phyloP scores from a whole-genome alignment of 2,888 invertebrate species.

The Watsonalla binaria region DNA sequence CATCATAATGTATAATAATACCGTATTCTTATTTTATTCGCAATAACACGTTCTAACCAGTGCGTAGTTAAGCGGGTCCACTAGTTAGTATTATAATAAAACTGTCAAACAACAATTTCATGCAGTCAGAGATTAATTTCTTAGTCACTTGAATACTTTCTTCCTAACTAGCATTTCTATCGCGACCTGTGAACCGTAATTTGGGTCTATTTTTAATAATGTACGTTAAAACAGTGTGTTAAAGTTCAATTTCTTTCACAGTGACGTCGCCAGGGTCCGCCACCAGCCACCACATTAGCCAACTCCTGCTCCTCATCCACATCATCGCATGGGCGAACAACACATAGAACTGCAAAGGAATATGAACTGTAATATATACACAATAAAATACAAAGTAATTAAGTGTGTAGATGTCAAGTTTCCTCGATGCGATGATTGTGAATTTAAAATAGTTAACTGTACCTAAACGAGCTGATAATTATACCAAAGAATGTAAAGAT shows the following conservation, averaged over 20 bases:
- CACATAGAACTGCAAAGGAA: conserved; percentile 41
- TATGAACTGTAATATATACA: conserved; percentile 33
- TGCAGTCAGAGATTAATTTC: no score
- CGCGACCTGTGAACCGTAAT: not conserved
- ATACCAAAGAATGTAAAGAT: conserved; percentile 76
- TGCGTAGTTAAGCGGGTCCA: no score
- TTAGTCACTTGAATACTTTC: not conserved
- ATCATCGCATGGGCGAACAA: conserved; percentile 62
- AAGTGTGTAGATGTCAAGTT: conserved; percentile 58
- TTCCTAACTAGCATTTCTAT: not conserved
- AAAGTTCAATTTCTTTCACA: conserved; percentile 35
- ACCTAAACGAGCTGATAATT: conserved; percentile 69
- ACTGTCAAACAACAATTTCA: no score
- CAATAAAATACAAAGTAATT: conserved; percentile 35
- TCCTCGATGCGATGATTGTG: conserved; percentile 45
- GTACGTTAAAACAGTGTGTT: not conserved
- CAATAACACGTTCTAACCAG: no score
- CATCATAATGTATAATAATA: no score
- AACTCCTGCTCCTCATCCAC: conserved; percentile 54
- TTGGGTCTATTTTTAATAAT: not conserved
- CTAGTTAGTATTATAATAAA: no score
- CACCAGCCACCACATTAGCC: conserved; percentile 55
- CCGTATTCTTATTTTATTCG: no score
- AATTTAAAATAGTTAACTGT: conserved; percentile 60
- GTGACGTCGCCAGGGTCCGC: conserved; percentile 72